These are phyloP conservation scores for Hydrozoanthus tunicans DNA, from an alignment of 64 coral and sea anemone genomes.

Conservation along the genomic window DNA sequence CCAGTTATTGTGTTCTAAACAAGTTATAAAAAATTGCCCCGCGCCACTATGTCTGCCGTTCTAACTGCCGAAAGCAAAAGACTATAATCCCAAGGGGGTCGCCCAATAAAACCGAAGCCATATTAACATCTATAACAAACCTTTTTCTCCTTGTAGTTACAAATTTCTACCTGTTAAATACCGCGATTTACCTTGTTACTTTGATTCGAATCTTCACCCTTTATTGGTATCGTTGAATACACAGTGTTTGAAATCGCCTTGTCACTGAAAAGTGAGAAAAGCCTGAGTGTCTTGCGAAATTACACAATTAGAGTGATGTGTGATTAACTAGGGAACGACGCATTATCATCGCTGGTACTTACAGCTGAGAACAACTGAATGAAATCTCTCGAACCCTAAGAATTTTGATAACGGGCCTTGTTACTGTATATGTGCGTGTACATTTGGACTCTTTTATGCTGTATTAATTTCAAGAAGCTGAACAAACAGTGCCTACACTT, in stretches of 20 bases:
- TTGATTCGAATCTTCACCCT: not conserved
- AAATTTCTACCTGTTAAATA: not conserved
- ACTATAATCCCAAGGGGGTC: not conserved
- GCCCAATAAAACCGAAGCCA: not conserved
- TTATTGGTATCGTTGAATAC: not conserved
- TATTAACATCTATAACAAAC: not conserved
- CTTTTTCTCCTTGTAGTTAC: not conserved
- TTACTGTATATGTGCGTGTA: not conserved
- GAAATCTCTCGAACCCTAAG: constrained; percentile 7
- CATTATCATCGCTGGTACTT: not conserved
- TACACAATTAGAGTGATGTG: not conserved
- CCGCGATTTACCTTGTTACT: constrained; percentile 2
- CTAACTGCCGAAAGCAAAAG: not conserved
- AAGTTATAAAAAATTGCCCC: constrained; percentile 33
- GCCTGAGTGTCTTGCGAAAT: not conserved
- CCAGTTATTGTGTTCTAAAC: constrained; percentile 32
- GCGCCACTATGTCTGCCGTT: constrained; percentile 40
- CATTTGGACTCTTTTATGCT: not conserved
- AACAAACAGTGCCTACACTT: not conserved
- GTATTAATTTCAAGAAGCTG: constrained; percentile 7
- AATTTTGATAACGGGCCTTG: not conserved
- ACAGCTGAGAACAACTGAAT: not conserved
- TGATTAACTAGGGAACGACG: not conserved
- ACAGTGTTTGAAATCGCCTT: not conserved
- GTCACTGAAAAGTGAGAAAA: not conserved